Conservation (phyloP, 35 echinoderm and acorn worm species). For the Apostichopus parvimensis region DNA sequence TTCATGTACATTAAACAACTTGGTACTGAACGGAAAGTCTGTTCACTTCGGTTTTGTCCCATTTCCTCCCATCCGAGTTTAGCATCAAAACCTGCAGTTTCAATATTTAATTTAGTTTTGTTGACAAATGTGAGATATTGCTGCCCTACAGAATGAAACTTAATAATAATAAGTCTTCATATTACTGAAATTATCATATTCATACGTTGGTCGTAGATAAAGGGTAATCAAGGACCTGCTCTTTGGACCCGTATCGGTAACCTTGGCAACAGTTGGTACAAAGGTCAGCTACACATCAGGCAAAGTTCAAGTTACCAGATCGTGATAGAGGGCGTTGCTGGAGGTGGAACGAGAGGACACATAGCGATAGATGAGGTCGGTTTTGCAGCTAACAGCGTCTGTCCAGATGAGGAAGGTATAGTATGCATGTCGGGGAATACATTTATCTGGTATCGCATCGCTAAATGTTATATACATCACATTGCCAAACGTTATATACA, state of each 20-base stretch:
- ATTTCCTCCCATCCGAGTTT: no score
- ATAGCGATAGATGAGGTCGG: slow-evolving; percentile 85
- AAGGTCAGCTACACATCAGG: slow-evolving; percentile 35
- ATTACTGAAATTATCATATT: neutral
- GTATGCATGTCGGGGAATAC: no score
- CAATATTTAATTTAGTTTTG: no score
- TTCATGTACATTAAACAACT: no score
- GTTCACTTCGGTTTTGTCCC: no score
- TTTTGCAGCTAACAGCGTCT: slow-evolving; percentile 12
- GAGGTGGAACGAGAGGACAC: slow-evolving; percentile 46
- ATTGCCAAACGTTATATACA: neutral
- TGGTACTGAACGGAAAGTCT: no score
- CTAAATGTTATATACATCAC: no score
- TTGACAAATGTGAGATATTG: no score
- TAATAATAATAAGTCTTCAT: no score
- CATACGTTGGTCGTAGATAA: neutral
- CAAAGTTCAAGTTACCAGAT: slow-evolving; percentile 46
- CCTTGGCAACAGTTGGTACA: slow-evolving; percentile 70
- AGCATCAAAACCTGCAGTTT: no score
- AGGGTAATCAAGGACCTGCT: slow-evolving; percentile 13
- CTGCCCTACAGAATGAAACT: no score
- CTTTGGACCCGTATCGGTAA: slow-evolving; percentile 53
- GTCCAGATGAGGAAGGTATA: slow-evolving; percentile 35
- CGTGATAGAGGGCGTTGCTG: slow-evolving; percentile 57
- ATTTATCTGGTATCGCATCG: no score